Conservation (phyloP, 2,113 vertebrate species). For the Zosterops lateralis region DNA sequence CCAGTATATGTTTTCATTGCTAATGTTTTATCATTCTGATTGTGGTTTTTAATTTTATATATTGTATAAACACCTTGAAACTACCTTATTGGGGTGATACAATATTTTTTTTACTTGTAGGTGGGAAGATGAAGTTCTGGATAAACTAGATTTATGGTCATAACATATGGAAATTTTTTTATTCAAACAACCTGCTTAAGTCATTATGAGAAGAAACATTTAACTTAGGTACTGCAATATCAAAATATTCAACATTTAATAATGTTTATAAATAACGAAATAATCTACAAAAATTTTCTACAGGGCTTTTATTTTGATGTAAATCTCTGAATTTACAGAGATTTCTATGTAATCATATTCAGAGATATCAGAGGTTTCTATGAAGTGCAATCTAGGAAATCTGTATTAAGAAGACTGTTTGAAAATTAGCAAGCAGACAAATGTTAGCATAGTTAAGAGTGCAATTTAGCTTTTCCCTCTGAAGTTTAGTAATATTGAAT, state of each 20-base stretch:
- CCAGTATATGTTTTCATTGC: not conserved
- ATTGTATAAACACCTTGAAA: not conserved
- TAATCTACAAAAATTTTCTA: not conserved
- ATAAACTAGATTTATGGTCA: not conserved
- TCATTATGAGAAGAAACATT: not conserved
- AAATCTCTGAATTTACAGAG: not conserved
- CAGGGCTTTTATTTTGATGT: not conserved
- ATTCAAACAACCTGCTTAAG: not conserved
- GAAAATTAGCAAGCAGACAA: not conserved
- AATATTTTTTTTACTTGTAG: not conserved
- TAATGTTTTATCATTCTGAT: not conserved
- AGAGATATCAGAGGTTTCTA: not conserved
- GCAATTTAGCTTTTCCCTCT: not conserved
- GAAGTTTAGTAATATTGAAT: not conserved
- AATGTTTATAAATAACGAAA: not conserved
- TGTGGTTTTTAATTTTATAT: not conserved
- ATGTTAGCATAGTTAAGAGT: not conserved
- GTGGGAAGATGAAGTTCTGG: not conserved
- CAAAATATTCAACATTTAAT: not conserved
- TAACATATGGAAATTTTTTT: not conserved
- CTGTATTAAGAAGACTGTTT: not conserved
- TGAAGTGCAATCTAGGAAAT: not conserved
- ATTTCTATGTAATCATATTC: not conserved
- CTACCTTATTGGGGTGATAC: fast-evolving
- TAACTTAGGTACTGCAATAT: not conserved